Conservation (phyloP, 2,113 vertebrate genomes). For the Anguilla japonica region DNA sequence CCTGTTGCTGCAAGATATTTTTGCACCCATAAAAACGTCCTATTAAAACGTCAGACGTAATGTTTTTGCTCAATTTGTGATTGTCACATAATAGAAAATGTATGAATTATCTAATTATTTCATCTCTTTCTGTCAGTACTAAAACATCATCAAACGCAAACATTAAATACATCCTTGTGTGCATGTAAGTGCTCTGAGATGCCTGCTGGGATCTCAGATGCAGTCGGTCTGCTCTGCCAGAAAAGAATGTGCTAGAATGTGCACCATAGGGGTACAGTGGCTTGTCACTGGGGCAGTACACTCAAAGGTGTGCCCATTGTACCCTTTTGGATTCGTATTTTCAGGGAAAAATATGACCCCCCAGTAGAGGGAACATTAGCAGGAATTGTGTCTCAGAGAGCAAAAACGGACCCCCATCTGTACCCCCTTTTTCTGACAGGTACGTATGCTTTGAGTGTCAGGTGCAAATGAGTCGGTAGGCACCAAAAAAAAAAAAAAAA, state of each 20-base stretch:
- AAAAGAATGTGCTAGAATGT: too few relatives aligned
- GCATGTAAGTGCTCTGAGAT: not conserved
- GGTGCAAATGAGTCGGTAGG: constrained; percentile 6
- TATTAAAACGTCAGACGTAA: not conserved
- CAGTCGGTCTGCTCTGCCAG: not conserved
- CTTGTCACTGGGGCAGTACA: too few relatives aligned
- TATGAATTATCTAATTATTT: too few relatives aligned
- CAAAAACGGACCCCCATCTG: too few relatives aligned
- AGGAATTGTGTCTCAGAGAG: too few relatives aligned
- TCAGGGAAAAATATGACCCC: too few relatives aligned
- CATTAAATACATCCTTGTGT: constrained; percentile 9
- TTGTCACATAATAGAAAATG: not conserved
- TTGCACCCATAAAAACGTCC: not conserved
- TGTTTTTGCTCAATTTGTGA: not conserved
- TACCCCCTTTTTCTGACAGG: too few relatives aligned
- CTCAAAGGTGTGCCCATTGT: too few relatives aligned
- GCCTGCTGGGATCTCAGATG: not conserved
- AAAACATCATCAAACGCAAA: not conserved
- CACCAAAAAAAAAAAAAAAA: not conserved
- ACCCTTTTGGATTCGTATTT: too few relatives aligned
- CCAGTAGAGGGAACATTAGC: too few relatives aligned
- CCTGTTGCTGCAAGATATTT: not conserved
- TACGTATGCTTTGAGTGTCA: constrained; percentile 15
- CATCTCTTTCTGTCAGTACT: not conserved
- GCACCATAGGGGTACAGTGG: too few relatives aligned